phyloP scores from a whole-genome alignment of 2,888 invertebrate species.

The Plebejus melissa region DNA sequence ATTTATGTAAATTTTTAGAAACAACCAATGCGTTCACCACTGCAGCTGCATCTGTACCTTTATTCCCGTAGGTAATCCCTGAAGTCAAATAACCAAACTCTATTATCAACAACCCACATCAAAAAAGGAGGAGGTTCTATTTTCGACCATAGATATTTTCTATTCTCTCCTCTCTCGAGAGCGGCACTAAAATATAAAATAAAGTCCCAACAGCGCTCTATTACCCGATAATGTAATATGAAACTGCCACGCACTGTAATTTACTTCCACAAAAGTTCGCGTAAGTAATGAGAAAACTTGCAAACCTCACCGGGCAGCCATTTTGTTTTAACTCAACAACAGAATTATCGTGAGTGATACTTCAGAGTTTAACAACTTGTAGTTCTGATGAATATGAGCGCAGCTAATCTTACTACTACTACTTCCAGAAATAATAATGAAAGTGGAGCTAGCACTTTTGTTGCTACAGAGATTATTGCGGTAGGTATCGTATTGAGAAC shows the following conservation, averaged over 20 bases:
- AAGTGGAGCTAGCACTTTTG: not conserved
- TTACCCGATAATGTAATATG: slow-evolving; percentile 32
- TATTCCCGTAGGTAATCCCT: too few relatives aligned
- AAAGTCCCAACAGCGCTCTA: slow-evolving; percentile 26
- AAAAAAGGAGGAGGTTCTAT: too few relatives aligned
- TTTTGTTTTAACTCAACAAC: slow-evolving; percentile 32
- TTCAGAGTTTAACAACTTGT: not conserved
- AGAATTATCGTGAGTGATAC: slow-evolving; percentile 35
- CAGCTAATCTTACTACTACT: slow-evolving; percentile 4
- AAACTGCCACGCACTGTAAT: slow-evolving; percentile 36
- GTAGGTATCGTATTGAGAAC: too few relatives aligned
- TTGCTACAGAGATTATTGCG: too few relatives aligned
- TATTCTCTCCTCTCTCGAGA: not conserved
- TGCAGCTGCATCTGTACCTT: too few relatives aligned
- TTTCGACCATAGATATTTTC: too few relatives aligned
- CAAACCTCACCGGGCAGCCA: slow-evolving; percentile 34
- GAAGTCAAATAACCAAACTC: too few relatives aligned
- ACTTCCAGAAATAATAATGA: not conserved
- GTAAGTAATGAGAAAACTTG: slow-evolving; percentile 39
- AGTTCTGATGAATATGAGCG: slow-evolving; percentile 7
- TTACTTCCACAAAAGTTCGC: slow-evolving; percentile 37
- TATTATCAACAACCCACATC: too few relatives aligned
- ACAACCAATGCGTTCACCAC: too few relatives aligned
- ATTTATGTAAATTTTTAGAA: too few relatives aligned
- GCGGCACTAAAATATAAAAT: not conserved